A percentile compares a stretch with the other conserved stretches of the same genome.
These are phyloP conservation scores for Aplysia californica DNA, from an alignment of 1,140 invertebrate genomes.

Conservation along the genomic window DNA sequence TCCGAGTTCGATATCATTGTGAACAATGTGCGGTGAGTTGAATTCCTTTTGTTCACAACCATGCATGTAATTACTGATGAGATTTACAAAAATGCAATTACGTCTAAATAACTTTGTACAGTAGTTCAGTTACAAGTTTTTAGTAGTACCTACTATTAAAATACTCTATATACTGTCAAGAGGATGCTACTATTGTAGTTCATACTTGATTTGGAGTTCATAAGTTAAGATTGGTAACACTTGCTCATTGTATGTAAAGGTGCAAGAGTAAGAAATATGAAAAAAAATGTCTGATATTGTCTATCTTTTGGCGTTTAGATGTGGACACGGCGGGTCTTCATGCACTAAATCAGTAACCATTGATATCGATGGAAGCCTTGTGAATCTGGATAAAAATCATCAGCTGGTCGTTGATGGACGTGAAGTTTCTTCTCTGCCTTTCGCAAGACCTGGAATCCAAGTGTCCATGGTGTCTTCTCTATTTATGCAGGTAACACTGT, in stretches of 20 bases:
- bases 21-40: constrained; percentile 81
- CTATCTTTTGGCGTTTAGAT: neutral
- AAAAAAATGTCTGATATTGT: neutral
- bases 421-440: constrained; percentile 77
- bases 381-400: constrained; percentile 54
- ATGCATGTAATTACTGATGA: too few species aligned
- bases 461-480: constrained; percentile 80
- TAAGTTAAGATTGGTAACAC: too few species aligned
- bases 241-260: too few species aligned
- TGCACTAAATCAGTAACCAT: constrained; percentile 83
- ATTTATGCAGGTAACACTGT: constrained; percentile 55
- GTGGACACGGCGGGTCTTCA: constrained; percentile 78
- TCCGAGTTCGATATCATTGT: constrained; percentile 79
- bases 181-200: too few species aligned
- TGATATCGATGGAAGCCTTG: constrained; percentile 27
- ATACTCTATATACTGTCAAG: too few species aligned
- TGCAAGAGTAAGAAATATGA: too few species aligned
- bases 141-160: too few species aligned
- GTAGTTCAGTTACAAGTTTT: too few species aligned
- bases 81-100: too few species aligned
- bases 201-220: too few species aligned
- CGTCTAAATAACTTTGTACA: too few species aligned
- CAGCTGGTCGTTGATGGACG: constrained; percentile 72
- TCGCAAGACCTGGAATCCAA: constrained; percentile 71
- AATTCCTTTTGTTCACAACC: too few species aligned